phyloP scores from a whole-genome alignment of 2,888 invertebrate genomes.

The Tipula unca region DNA sequence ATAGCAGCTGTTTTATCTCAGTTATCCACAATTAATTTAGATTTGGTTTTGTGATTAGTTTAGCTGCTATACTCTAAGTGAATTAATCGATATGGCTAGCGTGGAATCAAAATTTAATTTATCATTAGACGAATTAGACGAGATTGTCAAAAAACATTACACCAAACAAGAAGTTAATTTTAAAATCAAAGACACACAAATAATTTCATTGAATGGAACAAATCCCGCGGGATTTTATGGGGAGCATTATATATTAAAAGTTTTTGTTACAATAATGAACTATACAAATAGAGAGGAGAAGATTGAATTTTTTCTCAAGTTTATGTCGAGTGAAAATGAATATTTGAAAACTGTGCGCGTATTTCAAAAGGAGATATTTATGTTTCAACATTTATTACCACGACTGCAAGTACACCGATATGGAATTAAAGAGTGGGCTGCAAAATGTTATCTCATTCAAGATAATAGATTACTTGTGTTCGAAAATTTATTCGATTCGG shows the following conservation, averaged over 20 bases:
- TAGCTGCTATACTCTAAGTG: neutral
- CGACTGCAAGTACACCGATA: conserved; percentile 32
- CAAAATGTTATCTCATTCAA: conserved; percentile 34
- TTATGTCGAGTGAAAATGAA: conserved; percentile 27
- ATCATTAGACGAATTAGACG: neutral
- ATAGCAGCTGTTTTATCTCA: neutral
- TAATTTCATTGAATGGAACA: neutral
- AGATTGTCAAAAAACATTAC: neutral
- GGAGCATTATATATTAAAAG: neutral
- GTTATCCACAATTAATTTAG: neutral
- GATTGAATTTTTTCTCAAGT: neutral
- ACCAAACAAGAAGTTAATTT: neutral
- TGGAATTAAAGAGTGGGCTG: conserved; percentile 31
- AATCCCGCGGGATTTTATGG: conserved; percentile 15
- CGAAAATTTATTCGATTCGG: conserved; percentile 37
- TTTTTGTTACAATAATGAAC: neutral
- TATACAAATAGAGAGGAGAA: neutral
- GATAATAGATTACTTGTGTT: conserved; percentile 35
- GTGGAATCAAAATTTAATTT: conserved; percentile 8
- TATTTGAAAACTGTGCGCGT: conserved; percentile 44
- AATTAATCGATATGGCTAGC: neutral
- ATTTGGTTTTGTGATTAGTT: neutral
- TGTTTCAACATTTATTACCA: conserved; percentile 43
- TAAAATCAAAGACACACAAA: neutral
- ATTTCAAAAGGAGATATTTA: conserved; percentile 44